Evolutionary conservation across 2,888 invertebrate genomes (phyloP), one percentile per base, ranked within the genome.

Genomic region (Sminthurinus aureus): DNA sequence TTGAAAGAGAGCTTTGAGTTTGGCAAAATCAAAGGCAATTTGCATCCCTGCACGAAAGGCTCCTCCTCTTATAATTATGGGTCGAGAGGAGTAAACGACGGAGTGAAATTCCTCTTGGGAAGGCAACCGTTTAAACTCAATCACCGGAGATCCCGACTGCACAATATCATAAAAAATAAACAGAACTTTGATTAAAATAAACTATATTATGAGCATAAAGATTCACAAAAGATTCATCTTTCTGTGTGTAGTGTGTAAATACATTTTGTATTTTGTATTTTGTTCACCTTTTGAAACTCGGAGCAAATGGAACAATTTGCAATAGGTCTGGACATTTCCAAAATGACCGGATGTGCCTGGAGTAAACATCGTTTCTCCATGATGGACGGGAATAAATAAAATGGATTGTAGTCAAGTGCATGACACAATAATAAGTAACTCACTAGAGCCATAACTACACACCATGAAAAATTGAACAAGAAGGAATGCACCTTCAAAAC

Each of bases 281-380:
- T 52, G 4, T 15, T 67, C 77, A 69, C 77, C 50, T 76, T 74
- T 81, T 92, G 92, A 84, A 95, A 91, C 88, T 93, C 93, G 88
- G 91, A 91, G 91, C 96, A 96, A 91, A 95, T 95, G 89, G 92
- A 91, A 90, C 97, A 97, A 91, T 96, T 93, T 26, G 95, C 94
- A 81, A 95, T 92, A 50, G 96, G 96, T 87, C 96, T 92, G 26
- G 96, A 94, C 81, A 95, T 95, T 91, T 97, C 96, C 96, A 96
- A 96, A 87, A 96, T 91, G 85, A 96, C 92, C 90, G 95, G 95
- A 91, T 96, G 96, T 90, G 95, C 95, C 87, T 95, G 94, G 89
- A 96, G 90, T 86, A 96, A 91, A 91, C 97, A 97, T 89, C 95
- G 93, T 24, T 67, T 52, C n/a, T 71, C 76, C n/a, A 78, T 67